Evolutionary conservation across 2,888 invertebrate genomes (phyloP), one percentile per base, ranked within the genome.

Genomic region (Nemurella pictetii): DNA sequence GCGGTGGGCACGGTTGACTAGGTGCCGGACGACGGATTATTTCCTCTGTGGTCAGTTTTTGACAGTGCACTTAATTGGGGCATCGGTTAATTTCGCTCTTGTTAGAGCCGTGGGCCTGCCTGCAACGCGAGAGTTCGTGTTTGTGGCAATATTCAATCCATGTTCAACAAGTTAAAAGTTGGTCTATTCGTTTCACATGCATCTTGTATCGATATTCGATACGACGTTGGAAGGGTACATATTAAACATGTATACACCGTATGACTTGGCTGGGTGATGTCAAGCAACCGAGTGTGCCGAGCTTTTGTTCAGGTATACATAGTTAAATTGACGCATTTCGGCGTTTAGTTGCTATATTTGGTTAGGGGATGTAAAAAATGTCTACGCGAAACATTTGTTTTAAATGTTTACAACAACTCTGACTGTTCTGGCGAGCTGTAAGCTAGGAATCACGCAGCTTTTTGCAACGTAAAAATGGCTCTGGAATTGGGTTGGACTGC

Each of bases 401-500:
- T n/a, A n/a, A n/a, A n/a, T n/a, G n/a, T n/a, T n/a, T n/a, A n/a
- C n/a, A n/a, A n/a, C n/a, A n/a, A n/a, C n/a, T n/a, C n/a, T n/a
- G n/a, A n/a, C n/a, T n/a, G n/a, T n/a, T n/a, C n/a, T n/a, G n/a
- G n/a, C n/a, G n/a, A n/a, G n/a, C n/a, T n/a, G n/a, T n/a, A n/a
- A n/a, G n/a, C n/a, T n/a, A n/a, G n/a, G n/a, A n/a, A n/a, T n/a
- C 55, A 55, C 5, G 55, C 20, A 55, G 55, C 20, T 12, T 55
- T 55, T 55, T 20, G 2, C 12, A 12, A 15, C 9, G 80, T 26
- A 36, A 26, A 81, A 81, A 81, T 82, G 27, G 55, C 4, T 2
- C 27, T 28, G 82, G 32, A 81, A 81, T 36, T 81, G n/a, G 27
- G 35, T 36, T 81, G 81, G 28, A 82, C 72, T 28, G 55, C 82